Evolutionary conservation across 2,888 invertebrate species (phyloP), one percentile per base, ranked within the genome.

Genomic region (Dryobota labecula): DNA sequence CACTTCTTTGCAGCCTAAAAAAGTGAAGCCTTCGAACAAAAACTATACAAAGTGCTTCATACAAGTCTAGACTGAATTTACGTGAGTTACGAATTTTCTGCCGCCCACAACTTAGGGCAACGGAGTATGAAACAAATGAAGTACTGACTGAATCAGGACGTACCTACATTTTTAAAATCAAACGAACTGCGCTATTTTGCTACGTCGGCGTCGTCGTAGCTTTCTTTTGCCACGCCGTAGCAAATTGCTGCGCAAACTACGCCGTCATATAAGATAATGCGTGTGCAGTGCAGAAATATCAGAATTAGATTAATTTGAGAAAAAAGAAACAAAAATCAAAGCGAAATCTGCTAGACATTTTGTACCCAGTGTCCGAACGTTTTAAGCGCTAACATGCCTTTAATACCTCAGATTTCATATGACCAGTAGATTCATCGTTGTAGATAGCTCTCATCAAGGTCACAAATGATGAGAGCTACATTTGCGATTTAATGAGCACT

Each of bases 41-140:
- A 82, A 82, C 82, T 65, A 27, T 24, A 65, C 20, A 51, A 79
- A 73, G 61, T 53, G 11, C 68, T 73, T 45, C 74, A 58, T 41
- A 27, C 61, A 47, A 69, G 80, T 73, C 68, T 80, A 80, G 84
- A 67, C 69, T 61, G 30, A 78, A 73, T 70, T 74, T 51, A 60
- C 41, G 38, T 68, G 51, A 83, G 51, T 64, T 57, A 57, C 18
- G 18, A 83, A 65, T 73, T 79, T 70, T 79, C 53, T 61, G 43
- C 30, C 73, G 20, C 58, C 62, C 45, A 71, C 64, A 11, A 54
- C 38, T 63, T 64, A 33, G 0, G n/a, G 45, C 5, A n/a, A 73
- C 18, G 15, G 83, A 83, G 27, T 41, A 69, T 38, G 13, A 0
- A 58, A 30, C n/a, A 18, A 61, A 64, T 57, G 61, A 53, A 83